Base-by-base conservation (phyloP, 2,797 vertebrate species). In the Coendou prehensilis region DNA sequence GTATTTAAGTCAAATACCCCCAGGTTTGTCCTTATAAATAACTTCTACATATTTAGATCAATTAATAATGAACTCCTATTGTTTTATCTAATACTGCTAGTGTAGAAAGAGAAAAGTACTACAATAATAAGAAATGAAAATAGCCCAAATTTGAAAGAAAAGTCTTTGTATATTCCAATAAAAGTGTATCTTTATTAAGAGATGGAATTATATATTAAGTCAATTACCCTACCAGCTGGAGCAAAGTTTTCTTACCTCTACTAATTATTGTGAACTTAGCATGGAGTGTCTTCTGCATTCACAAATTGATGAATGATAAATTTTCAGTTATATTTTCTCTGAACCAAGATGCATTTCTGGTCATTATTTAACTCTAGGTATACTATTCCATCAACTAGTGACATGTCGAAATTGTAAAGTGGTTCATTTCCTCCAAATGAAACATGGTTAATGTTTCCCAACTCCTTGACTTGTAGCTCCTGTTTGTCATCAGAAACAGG, bases 321-420 rank as follows among this genome's bases (percentile, higher is more conserved):
- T 47, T n/a, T 87, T 82, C 56, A 22, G 8, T 75, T 92, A 61
- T 18, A 63, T n/a, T 80, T 76, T 90, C 9, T 71, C 71, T 93
- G 52, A 57, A 89, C 47, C 0, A 54, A 0, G 54, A 41, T 20
- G 9, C 0, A 30, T 56, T 82, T 57, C 14, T n/a, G 73, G 15
- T 17, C 28, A 80, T 41, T 52, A 61, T 76, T 91, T 0, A 0
- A 3, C 1, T 28, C 54, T 56, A 14, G 63, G 56, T 2, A 61
- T 87, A 50, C 4, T 73, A 0, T 37, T 89, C 3, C n/a, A 5
- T 64, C 30, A 17, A 79, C 1, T 75, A 33, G 7, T 83, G 54
- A 54, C 76, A 54, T 54, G 0, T 67, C 11, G 3, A 94, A 84
- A 1, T 37, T 83, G 8, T 6, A 67, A 18, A 9, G 52, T 75